phyloP scores from a whole-genome alignment of 2,797 vertebrate species.

The Hapalemur alaotrensis region DNA sequence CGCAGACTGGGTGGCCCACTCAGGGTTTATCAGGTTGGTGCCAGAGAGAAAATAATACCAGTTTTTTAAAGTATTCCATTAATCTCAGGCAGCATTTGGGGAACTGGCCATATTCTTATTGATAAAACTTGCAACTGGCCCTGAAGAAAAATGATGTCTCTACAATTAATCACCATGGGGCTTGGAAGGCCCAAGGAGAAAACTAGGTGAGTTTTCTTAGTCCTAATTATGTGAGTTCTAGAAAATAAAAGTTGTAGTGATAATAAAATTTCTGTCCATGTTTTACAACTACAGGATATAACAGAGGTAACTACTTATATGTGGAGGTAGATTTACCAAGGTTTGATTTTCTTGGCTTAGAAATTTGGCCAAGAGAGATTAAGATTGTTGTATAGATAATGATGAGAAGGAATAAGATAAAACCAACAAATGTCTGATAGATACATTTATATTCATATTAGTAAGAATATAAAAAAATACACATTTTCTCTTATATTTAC shows the following conservation, averaged over 20 bases:
- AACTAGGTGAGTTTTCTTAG: neutral
- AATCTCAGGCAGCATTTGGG: neutral
- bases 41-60: neutral
- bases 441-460: neutral
- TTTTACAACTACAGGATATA: neutral
- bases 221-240: conserved; percentile 5
- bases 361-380: neutral
- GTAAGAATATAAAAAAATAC: neutral
- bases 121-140: neutral
- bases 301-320: neutral
- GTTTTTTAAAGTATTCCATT: neutral
- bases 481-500: neutral
- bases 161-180: neutral
- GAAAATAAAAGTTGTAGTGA: neutral
- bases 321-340: neutral
- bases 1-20: neutral
- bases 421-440: neutral
- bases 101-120: neutral
- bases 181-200: neutral
- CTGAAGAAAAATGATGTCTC: neutral
- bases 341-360: neutral
- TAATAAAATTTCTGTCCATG: neutral
- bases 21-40: neutral
- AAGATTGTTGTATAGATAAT: neutral
- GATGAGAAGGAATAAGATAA: neutral